Evolutionary conservation across 2,888 invertebrate species (phyloP), one percentile per base, ranked within the genome.

Genomic region (Drosophila suboccidentalis): DNA sequence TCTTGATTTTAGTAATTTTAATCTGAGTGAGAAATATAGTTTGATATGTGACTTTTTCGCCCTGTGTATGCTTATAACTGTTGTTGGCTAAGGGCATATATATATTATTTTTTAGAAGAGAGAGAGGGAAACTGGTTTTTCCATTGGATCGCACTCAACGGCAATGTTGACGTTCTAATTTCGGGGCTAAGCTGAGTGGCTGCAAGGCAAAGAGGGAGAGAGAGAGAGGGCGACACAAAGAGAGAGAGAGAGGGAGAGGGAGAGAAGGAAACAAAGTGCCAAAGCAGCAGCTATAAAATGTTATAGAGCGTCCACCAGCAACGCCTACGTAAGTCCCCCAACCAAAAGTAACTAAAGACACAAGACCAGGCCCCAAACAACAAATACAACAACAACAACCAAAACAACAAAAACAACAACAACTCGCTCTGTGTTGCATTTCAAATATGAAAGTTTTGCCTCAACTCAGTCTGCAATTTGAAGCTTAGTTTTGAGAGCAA

Each of bases 391-490:
- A 49, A 47, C 38, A 50, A 15, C 50, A 60, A 34, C 41, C 2
- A 44, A 53, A 13, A 13, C 13, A 13, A 11, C 44, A 36, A 19
- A 29, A 26, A 13, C 41, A 26, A 44, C 66, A 51, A 54, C 61
- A 59, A 69, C 41, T 51, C 38, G 55, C 34, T 43, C 34, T 55
- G 44, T 58, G 66, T 71, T 75, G 75, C 75, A 78, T 68, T 78
- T 73, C 51, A 73, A 73, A 75, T 78, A 78, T 75, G 75, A 75
- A 78, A 75, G 78, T 75, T 58, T 78, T 59, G 44, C 44, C 51
- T 51, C 34, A 51, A 53, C 55, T 64, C 43, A 38, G 47, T 32
- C 46, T 62, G 57, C 63, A 63, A 63, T 57, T 57, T 43, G 26
- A 61, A 50, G 72, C 69, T 68, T 8, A 61, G 38, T 71, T 55